A percentile compares a stretch with the other conserved stretches of the same genome.
phyloP scores from a whole-genome alignment of 2,888 invertebrate species.

The Acronicta leporina region DNA sequence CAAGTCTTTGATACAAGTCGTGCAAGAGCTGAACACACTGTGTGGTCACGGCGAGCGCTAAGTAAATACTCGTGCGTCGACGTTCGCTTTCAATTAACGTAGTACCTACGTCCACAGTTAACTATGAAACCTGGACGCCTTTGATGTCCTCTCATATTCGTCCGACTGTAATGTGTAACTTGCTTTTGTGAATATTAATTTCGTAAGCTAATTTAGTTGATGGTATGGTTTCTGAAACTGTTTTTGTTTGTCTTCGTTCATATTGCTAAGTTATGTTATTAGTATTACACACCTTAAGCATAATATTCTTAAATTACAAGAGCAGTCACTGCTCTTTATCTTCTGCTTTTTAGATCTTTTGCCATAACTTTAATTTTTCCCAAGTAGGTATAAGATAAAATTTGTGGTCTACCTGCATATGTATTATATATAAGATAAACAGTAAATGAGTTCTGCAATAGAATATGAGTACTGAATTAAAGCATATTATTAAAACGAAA shows the following conservation, averaged over 20 bases:
- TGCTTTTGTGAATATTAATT: constrained; percentile 62
- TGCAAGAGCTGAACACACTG: constrained; percentile 79
- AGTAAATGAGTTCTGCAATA: too few species aligned
- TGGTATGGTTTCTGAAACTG: constrained; percentile 8
- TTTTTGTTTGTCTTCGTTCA: constrained; percentile 16
- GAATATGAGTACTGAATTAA: too few species aligned
- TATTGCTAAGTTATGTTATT: not conserved
- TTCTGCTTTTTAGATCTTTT: too few species aligned
- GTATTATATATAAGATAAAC: too few species aligned
- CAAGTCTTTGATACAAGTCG: constrained; percentile 77
- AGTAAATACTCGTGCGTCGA: constrained; percentile 73
- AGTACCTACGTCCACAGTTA: constrained; percentile 74
- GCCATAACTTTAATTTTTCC: too few species aligned
- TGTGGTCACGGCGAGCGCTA: constrained; percentile 74
- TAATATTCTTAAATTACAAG: too few species aligned
- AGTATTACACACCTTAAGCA: too few species aligned
- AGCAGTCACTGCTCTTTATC: too few species aligned
- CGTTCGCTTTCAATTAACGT: constrained; percentile 83
- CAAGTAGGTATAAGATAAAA: too few species aligned
- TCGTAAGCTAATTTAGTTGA: constrained; percentile 50
- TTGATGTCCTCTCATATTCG: constrained; percentile 79
- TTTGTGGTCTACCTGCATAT: too few species aligned
- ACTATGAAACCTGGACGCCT: constrained; percentile 77
- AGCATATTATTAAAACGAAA: constrained; percentile 12
- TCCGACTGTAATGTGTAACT: constrained; percentile 65